Evolutionary conservation across 2,888 invertebrate species (phyloP), one percentile per base, ranked within the genome.

Genomic region (Diogma glabrata): DNA sequence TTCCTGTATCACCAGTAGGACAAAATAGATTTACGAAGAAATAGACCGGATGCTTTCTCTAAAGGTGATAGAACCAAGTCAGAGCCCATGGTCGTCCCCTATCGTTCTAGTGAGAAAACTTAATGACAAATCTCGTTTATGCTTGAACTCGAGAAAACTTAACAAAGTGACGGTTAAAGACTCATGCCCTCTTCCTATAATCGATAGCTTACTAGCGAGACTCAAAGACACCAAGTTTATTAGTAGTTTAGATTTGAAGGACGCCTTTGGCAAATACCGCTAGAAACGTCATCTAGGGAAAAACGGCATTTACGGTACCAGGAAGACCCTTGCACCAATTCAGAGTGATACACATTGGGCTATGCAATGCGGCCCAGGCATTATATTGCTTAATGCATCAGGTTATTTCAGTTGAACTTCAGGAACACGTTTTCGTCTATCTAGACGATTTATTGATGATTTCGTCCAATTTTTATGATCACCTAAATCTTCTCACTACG

Each of bases 21-120:
- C 57, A 58, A 33, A 53, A 12, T 23, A 56, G 10, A 14, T 56
- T 6, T 54, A 55, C 36, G 54, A 52, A 7, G 62, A 64, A 52
- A 56, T 65, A 1, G 62, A 64, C 22, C 46, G 59, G 2, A 65
- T 65, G 63, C 16, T 65, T 2, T 46, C 24, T 4, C 46, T 56
- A 1, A 60, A 57, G 3, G 57, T 65, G 0, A 58, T 66, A 2
- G 63, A 64, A 24, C 55, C 55, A 19, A 61, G 59, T 0, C 51
- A 54, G 1, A 63, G 61, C 19, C 52, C 57, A 2, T 63, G 63
- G 63, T 57, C 58, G 6, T 61, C 59, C 3, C 61, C 61, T 2
- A 57, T 62, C 5, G 57, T 60, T 0, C 56, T 63, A 24, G 58
- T 62, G 0, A 47, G 51, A 6, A 63, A 26, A 19, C 28, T 1